These are phyloP conservation scores for Mycetomoellerius zeteki DNA, from an alignment of 1,140 invertebrate species.

Conservation along the genomic window DNA sequence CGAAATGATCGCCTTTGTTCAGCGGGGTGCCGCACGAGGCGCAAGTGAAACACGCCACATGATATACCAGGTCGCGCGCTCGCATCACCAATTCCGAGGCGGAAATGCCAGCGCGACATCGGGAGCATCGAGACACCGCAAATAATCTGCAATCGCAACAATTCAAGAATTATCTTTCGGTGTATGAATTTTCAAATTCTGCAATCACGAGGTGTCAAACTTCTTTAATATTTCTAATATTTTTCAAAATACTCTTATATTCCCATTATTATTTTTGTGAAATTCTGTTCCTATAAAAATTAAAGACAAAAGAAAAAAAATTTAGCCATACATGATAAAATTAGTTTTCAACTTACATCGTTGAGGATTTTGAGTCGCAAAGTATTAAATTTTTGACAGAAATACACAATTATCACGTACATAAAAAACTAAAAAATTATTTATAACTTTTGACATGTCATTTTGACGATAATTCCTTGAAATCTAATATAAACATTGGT, in stretches of 20 bases:
- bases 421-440: too few species aligned
- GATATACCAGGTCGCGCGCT: constrained; percentile 95
- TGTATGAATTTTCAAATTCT: background rate
- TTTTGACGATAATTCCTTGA: background rate
- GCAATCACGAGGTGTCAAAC: background rate
- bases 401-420: too few species aligned
- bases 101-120: constrained; percentile 94
- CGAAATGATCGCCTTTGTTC: constrained; percentile 96
- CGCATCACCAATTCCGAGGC: constrained; percentile 97
- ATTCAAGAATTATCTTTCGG: background rate
- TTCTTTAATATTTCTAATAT: background rate
- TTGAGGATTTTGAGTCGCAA: too few species aligned
- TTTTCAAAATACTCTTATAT: too few species aligned
- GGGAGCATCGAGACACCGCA: constrained; percentile 93
- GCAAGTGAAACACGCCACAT: constrained; percentile 96
- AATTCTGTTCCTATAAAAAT: too few species aligned
- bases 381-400: too few species aligned
- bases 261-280: too few species aligned
- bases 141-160: constrained; percentile 89
- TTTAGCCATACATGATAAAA: too few species aligned
- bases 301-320: too few species aligned
- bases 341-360: too few species aligned
- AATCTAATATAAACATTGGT: background rate
- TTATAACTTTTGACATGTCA: too few species aligned
- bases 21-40: constrained; percentile 92